Base-by-base conservation (phyloP, 1,140 invertebrate genomes). In the Rhysida immarginata region DNA sequence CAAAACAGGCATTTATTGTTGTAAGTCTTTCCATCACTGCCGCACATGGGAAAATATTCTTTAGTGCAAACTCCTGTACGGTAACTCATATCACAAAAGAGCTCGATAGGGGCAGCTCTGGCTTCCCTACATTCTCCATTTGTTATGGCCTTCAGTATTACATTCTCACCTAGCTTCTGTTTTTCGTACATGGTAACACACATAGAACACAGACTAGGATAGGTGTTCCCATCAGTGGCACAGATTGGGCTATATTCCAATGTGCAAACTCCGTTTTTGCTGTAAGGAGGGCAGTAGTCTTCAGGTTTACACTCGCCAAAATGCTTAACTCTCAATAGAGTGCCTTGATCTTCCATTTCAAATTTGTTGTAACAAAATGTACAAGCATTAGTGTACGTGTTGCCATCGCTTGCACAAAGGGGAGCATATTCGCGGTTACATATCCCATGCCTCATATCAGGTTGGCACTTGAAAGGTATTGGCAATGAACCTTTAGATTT, bases 401-500 rank as follows among this genome's bases (percentile, higher is more conserved):
- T 59, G 5, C 65, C 65, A 58, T 69, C 63, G 1, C 63, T 66
- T 8, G 66, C 68, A 63, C 68, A 69, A 18, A 69, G 63, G 24
- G 63, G 61, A n/a, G n/a, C n/a, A n/a, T n/a, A n/a, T n/a, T n/a
- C n/a, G n/a, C n/a, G n/a, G n/a, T n/a, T n/a, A n/a, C n/a, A n/a
- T n/a, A n/a, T n/a, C n/a, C n/a, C n/a, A n/a, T n/a, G n/a, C n/a
- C n/a, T n/a, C n/a, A n/a, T n/a, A n/a, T n/a, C n/a, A n/a, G n/a
- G 66, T 78, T 78, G 60, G 80, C 82, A 59, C 82, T 74, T 0
- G 69, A 60, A 0, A 80, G 81, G 29, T 59, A 61, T n/a, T 54
- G 18, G 45, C 58, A 59, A 2, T 53, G 45, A 2, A 29, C 18
- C 45, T 46, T 14, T n/a, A 13, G 41, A 26, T 2, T 2, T 49